Evolutionary conservation across 2,888 invertebrate genomes (phyloP).

Genomic region (Rhagonycha fulva): DNA sequence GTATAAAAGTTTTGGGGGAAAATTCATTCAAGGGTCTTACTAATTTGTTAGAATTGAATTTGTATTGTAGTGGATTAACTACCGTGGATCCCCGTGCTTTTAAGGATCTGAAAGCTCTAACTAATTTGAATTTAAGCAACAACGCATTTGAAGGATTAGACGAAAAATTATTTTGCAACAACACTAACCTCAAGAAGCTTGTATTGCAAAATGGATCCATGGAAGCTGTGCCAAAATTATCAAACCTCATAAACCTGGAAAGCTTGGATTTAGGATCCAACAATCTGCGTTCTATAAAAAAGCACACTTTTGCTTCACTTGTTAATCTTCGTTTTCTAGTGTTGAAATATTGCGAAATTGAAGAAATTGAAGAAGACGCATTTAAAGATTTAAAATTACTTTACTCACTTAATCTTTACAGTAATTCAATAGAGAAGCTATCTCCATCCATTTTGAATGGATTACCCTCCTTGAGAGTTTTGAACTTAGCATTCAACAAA

Average conservation of each 20-base stretch:
- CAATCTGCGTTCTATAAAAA: background rate
- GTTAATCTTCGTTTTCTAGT: background rate
- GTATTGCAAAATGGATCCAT: background rate
- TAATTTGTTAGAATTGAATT: background rate
- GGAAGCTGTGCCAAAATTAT: background rate
- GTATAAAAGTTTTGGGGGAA: background rate
- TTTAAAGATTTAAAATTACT: background rate
- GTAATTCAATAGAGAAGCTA: background rate
- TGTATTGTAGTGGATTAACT: background rate
- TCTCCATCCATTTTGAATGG: background rate
- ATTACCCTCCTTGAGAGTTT: background rate
- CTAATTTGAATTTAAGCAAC: background rate
- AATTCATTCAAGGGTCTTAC: background rate
- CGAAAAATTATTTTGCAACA: background rate
- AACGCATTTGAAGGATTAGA: background rate
- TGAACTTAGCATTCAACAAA: background rate
- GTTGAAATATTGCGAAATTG: background rate
- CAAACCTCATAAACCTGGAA: background rate
- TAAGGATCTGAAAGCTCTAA: background rate
- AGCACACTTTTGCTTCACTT: background rate
- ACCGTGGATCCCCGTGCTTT: background rate
- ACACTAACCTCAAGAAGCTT: background rate
- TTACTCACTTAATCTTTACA: background rate
- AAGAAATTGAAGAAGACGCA: background rate
- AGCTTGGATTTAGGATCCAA: background rate